Conservation (phyloP, 2,797 vertebrate species). For the Etheostoma nigrum region DNA sequence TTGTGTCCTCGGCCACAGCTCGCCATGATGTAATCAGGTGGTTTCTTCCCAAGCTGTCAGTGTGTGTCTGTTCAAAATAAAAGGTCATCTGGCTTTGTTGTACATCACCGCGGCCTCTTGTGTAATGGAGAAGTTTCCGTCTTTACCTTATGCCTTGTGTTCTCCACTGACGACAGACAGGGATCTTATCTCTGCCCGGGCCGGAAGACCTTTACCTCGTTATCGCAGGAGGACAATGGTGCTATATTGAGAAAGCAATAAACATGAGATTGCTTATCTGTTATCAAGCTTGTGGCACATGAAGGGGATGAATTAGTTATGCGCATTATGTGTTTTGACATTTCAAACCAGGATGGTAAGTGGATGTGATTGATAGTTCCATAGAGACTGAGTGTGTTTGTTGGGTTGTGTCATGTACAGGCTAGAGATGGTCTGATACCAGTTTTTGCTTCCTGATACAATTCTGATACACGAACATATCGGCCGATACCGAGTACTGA, state of each 20-base stretch:
- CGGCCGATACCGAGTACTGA: too few relatives aligned
- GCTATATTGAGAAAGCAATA: constrained; percentile 48
- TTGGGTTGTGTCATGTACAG: background rate
- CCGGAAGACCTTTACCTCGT: constrained; percentile 31
- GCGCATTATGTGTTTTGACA: constrained; percentile 33
- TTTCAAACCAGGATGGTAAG: constrained; percentile 35
- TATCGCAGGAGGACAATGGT: constrained; percentile 41
- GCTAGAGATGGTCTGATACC: too few relatives aligned
- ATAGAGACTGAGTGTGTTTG: constrained; percentile 22
- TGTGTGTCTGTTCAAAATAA: constrained; percentile 51
- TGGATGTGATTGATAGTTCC: background rate
- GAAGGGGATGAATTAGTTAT: constrained; percentile 31
- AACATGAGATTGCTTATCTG: constrained; percentile 54
- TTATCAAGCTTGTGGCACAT: constrained; percentile 18
- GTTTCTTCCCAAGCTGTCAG: constrained; percentile 31
- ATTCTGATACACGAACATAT: too few relatives aligned
- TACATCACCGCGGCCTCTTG: constrained; percentile 22
- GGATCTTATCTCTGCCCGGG: constrained; percentile 52
- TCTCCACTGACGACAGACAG: constrained; percentile 45
- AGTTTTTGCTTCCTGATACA: too few relatives aligned
- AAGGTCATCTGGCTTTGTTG: constrained; percentile 59
- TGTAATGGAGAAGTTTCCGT: constrained; percentile 47
- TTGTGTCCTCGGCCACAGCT: too few relatives aligned
- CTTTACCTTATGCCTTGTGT: constrained; percentile 12
- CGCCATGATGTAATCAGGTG: constrained; percentile 27